Base-by-base conservation (phyloP, 2,797 vertebrate genomes). In the Aeoliscus strigatus region DNA sequence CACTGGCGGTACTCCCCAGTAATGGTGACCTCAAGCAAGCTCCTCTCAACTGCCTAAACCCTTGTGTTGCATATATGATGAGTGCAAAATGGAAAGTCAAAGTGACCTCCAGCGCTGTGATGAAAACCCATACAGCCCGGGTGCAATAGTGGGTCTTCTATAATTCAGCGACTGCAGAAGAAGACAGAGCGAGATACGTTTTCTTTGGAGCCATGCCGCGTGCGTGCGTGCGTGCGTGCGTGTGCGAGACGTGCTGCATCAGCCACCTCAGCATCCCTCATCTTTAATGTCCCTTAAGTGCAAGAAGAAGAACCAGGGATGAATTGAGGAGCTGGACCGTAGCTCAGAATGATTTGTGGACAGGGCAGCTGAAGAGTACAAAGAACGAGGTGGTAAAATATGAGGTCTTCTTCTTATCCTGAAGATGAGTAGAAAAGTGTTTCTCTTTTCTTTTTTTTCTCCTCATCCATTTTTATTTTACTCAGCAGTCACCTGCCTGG, bases 101-200 rank as follows among this genome's bases (percentile, higher is more conserved):
- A 72, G 82, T 86, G 82, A 85, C 85, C 83, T 81, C 77, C 66
- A 75, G 77, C 52, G 2, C 67, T 25, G 70, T 85, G 81, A 84
- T 84, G 76, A 81, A 84, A 85, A 83, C 65, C 67, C 27, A 40
- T 42, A 75, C 80, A 73, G 79, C 70, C 67, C 31, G 16, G 70
- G 72, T 77, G 84, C 78, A 84, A 85, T 76, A 67, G 49, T 65
- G 55, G 62, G 50, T 83, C 73, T 77, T 84, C 72, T 76, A 84
- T 85, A 80, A 86, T 86, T 86, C 77, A 85, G 64, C 29, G 43
- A 57, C 48, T 27, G 33, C 64, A 69, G 73, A 62, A 77, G 70
- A 80, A 75, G 77, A 76, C 61, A 50, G 68, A 55, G 53, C 23
- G 17, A 29, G 50, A 43, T 18, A 49, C 28, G 26, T 61, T 69